Base-by-base conservation (phyloP, 2,888 invertebrate species). In the Lasioglossum vierecki region DNA sequence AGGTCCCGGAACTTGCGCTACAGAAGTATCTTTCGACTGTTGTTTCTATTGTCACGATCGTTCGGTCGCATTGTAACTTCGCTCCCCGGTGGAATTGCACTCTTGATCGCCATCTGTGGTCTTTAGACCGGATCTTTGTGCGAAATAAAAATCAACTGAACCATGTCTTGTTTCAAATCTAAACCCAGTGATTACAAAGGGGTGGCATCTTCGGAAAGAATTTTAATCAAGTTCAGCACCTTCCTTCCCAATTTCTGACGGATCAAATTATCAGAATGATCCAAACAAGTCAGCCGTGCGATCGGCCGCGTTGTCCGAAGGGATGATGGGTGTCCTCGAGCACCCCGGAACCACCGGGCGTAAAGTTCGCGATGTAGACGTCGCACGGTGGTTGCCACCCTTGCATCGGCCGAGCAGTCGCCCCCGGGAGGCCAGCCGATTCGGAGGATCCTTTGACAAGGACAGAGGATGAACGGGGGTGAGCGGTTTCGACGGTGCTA, bases 1-100 rank as follows among this genome's bases (percentile, higher is more conserved):
- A 79, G 70, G 72, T 63, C 73, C 79, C 68, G 74, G 80, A 44
- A 70, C 79, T 70, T 80, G 88, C 80, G 68, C 82, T 82, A 74
- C 80, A 30, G 46, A 73, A 72, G 22, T 63, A 71, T 84, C 84
- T 60, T 77, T 74, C 78, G 35, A 68, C 71, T 68, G 76, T 80
- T 68, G 75, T 80, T 70, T 60, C 78, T 79, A 86, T 84, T 85
- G 85, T 85, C 53, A 41, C 63, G 13, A 18, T 26, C 70, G 30
- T 70, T 60, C 35, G 11, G 30, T 46, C 66, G 44, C 26, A 4
- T 41, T 18, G 46, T 46, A 74, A 73, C 46, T 49, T 35, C 15
- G 18, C 72, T 15, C 11, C 26, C 44, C 39, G 30, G 63, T 30
- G 44, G 22, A 70, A 70, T 70, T 70, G 22, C 70, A 39, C 41